phyloP scores from a whole-genome alignment of 2,888 invertebrate genomes.

The Drosophila suboccidentalis region DNA sequence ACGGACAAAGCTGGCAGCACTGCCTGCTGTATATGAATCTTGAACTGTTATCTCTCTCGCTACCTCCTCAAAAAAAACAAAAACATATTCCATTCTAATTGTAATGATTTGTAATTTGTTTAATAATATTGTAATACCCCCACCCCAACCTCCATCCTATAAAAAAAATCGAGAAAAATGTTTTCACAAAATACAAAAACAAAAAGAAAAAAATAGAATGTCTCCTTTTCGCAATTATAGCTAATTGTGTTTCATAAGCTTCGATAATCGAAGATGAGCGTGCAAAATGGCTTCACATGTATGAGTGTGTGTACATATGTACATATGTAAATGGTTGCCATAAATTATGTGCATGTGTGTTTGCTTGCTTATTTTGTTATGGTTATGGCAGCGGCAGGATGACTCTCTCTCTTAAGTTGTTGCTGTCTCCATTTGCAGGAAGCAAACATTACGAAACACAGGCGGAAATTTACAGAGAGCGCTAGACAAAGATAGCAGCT shows the following conservation, averaged over 20 bases:
- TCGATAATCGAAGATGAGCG: conserved; percentile 22
- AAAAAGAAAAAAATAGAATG: conserved; percentile 2
- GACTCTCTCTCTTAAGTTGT: conserved; percentile 17
- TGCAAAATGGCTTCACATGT: conserved; percentile 28
- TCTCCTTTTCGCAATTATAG: conserved; percentile 2
- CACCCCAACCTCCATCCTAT: background rate
- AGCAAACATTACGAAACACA: conserved; percentile 57
- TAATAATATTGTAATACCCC: background rate
- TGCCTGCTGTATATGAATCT: too few species aligned
- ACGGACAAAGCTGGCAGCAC: too few species aligned
- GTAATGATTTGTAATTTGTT: conserved; percentile 27
- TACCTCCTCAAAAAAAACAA: conserved; percentile 17
- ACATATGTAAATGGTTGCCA: conserved; percentile 27
- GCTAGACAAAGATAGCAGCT: conserved; percentile 31
- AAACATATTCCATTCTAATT: conserved; percentile 28
- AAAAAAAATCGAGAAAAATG: conserved; percentile 8
- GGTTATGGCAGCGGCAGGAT: conserved; percentile 42
- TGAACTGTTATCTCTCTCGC: conserved; percentile 25
- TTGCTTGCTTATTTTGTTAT: conserved; percentile 7
- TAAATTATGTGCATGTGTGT: conserved; percentile 34
- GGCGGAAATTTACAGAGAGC: conserved; percentile 43
- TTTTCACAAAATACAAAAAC: conserved; percentile 7
- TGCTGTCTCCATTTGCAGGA: conserved; percentile 46
- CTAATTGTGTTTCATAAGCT: conserved; percentile 8
- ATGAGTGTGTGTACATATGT: too few species aligned